These are phyloP conservation scores for Festucalex cinctus DNA, from an alignment of 2,113 vertebrate species.

Conservation along the genomic window DNA sequence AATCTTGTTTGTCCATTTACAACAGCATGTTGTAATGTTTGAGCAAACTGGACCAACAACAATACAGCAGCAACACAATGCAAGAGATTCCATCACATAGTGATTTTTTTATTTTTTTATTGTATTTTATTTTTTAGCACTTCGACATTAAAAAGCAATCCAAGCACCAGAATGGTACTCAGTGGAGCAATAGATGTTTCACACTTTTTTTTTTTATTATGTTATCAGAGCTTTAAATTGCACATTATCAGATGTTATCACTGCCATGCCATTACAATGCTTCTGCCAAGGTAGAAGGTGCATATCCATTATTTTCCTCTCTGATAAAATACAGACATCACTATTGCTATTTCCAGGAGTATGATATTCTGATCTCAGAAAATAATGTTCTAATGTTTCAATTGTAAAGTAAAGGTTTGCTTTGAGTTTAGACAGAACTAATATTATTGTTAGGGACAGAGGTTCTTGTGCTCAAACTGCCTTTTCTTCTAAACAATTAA, in stretches of 20 bases:
- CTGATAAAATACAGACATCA: background rate
- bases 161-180: background rate
- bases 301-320: background rate
- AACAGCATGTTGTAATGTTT: slow-evolving; percentile 43
- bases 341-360: background rate
- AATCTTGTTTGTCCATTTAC: slow-evolving; percentile 35
- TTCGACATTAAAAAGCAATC: slow-evolving; percentile 30
- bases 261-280: background rate
- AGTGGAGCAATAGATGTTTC: slow-evolving; percentile 11
- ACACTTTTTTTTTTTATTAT: background rate
- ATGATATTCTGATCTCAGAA: background rate
- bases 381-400: background rate
- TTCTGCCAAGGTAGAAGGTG: background rate
- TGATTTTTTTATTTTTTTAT: background rate
- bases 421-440: background rate
- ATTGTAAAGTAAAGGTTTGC: background rate
- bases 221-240: slow-evolving; percentile 6
- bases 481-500: too few relatives aligned
- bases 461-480: too few relatives aligned
- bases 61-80: background rate
- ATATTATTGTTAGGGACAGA: background rate
- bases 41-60: background rate
- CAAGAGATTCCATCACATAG: slow-evolving; percentile 14
- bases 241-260: slow-evolving; percentile 6
- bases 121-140: background rate